Percentiles rank a stretch among this genome's conserved stretches.
These are phyloP conservation scores for Pogonophryne albipinna DNA, from an alignment of 2,797 vertebrate species.

Conservation along the genomic window DNA sequence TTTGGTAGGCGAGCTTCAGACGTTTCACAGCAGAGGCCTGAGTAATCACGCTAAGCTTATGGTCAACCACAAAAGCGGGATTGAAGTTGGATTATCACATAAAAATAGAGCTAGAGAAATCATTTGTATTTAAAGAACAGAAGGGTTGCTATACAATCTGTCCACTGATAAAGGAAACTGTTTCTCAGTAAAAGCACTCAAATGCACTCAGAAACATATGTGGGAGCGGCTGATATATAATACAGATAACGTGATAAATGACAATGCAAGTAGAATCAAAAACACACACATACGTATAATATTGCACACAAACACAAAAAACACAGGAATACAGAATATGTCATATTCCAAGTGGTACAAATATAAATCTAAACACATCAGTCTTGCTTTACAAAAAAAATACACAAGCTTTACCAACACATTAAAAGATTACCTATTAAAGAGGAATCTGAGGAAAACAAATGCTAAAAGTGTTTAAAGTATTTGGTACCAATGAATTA, in stretches of 20 bases:
- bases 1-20: constrained; percentile 20
- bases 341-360: constrained; percentile 8
- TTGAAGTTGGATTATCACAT: constrained; percentile 26
- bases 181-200: constrained; percentile 13
- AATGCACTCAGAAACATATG: constrained; percentile 9
- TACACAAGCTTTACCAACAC: background rate
- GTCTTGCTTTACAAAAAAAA: background rate
- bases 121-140: constrained; percentile 27
- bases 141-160: background rate
- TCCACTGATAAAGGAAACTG: background rate
- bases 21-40: constrained; percentile 26
- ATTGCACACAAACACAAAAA: background rate
- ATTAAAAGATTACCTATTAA: background rate
- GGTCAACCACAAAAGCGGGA: constrained; percentile 39
- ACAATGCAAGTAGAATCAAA: constrained; percentile 17
- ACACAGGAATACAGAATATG: constrained; percentile 6
- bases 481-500: constrained; percentile 5
- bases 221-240: constrained; percentile 25
- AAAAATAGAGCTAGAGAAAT: constrained; percentile 19
- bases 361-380: constrained; percentile 1
- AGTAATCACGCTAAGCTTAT: constrained; percentile 35
- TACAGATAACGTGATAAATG: constrained; percentile 22
- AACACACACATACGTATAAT: constrained; percentile 14
- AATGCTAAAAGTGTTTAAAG: constrained; percentile 14
- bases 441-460: background rate